phyloP scores from a whole-genome alignment of 30 jellyfish, hydroid and myxozoan genomes.

The Sanderia malayensis region DNA sequence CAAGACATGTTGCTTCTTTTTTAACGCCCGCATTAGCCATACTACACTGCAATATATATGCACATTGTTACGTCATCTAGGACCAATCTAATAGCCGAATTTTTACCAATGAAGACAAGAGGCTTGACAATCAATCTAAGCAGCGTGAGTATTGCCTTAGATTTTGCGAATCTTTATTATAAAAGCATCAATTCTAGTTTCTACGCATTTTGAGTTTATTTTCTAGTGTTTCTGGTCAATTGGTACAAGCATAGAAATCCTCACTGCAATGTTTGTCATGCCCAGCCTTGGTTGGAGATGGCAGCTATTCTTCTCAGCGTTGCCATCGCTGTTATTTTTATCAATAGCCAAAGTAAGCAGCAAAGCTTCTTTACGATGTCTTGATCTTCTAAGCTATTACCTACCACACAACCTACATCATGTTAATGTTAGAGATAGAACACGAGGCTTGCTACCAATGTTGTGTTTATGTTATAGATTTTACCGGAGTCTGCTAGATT shows the following conservation, averaged over 20 bases:
- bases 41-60: no score
- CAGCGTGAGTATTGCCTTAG: slow-evolving; percentile 75
- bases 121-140: slow-evolving; percentile 86
- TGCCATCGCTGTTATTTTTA: slow-evolving; percentile 88
- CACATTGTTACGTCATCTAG: no score
- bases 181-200: no score
- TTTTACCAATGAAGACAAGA: slow-evolving; percentile 74
- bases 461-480: no score
- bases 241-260: slow-evolving; percentile 86
- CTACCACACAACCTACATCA: no score
- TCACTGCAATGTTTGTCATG: slow-evolving; percentile 93
- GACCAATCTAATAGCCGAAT: slow-evolving; percentile 86
- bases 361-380: no score
- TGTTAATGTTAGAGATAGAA: no score
- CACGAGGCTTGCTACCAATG: no score
- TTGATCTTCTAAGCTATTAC: no score
- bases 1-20: no score
- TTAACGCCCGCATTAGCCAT: no score
- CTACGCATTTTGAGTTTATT: neutral
- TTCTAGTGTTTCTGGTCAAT: slow-evolving; percentile 90
- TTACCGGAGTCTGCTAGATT: slow-evolving; percentile 94
- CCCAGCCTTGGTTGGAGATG: slow-evolving; percentile 95
- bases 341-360: slow-evolving; percentile 71
- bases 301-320: slow-evolving; percentile 78
- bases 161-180: no score